A percentile compares a stretch with the other conserved stretches of the same genome.
Conservation (phyloP, 2,888 invertebrate genomes). For the Notodonta dromedarius region DNA sequence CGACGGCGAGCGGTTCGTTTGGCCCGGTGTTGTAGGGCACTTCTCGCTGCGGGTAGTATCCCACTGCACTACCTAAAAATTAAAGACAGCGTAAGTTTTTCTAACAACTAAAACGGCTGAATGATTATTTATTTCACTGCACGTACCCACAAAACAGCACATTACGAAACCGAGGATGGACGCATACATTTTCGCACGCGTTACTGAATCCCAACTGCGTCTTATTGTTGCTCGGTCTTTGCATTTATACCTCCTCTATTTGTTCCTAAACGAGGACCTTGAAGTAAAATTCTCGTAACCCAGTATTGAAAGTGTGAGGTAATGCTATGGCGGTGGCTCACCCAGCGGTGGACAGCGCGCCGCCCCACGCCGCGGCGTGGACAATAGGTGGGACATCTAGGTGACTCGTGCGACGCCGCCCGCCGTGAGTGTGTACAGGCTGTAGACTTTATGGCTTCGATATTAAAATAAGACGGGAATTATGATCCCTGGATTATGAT, state of each 20-base stretch:
- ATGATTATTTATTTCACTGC: constrained; percentile 43
- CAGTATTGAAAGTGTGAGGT: constrained; percentile 83
- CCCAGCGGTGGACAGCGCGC: constrained; percentile 62
- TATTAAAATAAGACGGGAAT: constrained; percentile 12
- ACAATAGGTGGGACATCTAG: constrained; percentile 83
- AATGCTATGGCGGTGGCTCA: constrained; percentile 74
- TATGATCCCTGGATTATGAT: too few relatives aligned
- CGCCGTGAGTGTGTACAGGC: constrained; percentile 66
- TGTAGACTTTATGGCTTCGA: constrained; percentile 42
- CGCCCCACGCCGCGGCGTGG: constrained; percentile 47
- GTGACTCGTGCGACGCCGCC: constrained; percentile 72
- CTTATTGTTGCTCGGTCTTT: constrained; percentile 71
- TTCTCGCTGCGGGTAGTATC: constrained; percentile 68
- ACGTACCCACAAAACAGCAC: constrained; percentile 76
- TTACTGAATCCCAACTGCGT: constrained; percentile 73
- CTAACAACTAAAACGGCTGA: constrained; percentile 16
- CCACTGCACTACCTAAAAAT: constrained; percentile 68
- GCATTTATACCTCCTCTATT: constrained; percentile 81
- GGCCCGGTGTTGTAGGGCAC: constrained; percentile 66
- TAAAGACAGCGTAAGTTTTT: constrained; percentile 25
- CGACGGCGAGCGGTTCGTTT: constrained; percentile 64
- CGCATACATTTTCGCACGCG: constrained; percentile 75
- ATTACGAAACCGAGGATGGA: constrained; percentile 61
- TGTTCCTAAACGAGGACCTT: constrained; percentile 80
- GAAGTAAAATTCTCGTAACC: constrained; percentile 83